Conservation (phyloP, 2,797 vertebrate genomes). For the Miichthys miiuy region DNA sequence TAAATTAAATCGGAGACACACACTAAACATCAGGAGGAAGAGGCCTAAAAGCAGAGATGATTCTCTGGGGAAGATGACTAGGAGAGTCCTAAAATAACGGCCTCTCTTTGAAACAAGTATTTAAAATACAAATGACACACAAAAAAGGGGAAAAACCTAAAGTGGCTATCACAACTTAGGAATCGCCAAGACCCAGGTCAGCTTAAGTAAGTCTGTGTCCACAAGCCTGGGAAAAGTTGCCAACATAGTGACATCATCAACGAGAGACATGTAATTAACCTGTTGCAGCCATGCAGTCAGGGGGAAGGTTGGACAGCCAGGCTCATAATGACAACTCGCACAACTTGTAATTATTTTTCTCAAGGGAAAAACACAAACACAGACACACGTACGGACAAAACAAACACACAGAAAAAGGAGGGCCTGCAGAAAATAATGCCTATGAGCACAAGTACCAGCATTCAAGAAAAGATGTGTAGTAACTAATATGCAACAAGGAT, state of each 20-base stretch:
- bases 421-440: constrained; percentile 24
- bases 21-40: constrained; percentile 40
- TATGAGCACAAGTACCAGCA: constrained; percentile 34
- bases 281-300: constrained; percentile 76
- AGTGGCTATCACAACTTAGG: constrained; percentile 2
- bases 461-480: constrained; percentile 30
- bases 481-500: constrained; percentile 58
- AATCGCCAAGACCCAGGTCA: constrained; percentile 12
- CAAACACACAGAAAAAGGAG: constrained; percentile 25
- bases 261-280: constrained; percentile 86
- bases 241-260: constrained; percentile 82
- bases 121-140: constrained; percentile 2
- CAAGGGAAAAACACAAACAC: constrained; percentile 67
- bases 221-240: constrained; percentile 68
- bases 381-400: constrained; percentile 41
- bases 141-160: background rate
- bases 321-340: constrained; percentile 83
- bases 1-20: constrained; percentile 56
- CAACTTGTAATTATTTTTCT: constrained; percentile 82
- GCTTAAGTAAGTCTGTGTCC: constrained; percentile 50
- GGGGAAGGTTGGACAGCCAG: constrained; percentile 71
- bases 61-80: constrained; percentile 15
- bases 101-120: background rate
- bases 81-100: constrained; percentile 10
- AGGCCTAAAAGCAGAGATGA: background rate